Base-by-base conservation (phyloP, 1,140 invertebrate species). In the Babylonia areolata region DNA sequence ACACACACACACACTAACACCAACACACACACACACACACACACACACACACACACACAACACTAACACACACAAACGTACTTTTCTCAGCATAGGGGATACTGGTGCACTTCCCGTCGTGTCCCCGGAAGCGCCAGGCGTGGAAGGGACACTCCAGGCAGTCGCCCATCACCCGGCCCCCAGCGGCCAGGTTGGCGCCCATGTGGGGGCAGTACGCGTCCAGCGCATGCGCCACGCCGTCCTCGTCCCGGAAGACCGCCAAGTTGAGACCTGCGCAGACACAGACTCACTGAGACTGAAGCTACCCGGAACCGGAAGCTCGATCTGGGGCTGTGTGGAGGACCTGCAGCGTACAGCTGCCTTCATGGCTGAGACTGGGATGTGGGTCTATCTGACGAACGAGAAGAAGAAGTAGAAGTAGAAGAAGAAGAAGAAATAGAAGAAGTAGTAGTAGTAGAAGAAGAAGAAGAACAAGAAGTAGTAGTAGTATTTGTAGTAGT, bases 101-200 rank as follows among this genome's bases (percentile, higher is more conserved):
- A 71, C 95, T 94, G 0, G 95, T 94, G 90, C 97, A 97, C 71
- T 94, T 93, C 11, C 97, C 98, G 91, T 96, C 96, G 33, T 94
- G 93, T 0, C 96, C 97, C 37, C 95, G 94, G 93, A 98, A 98
- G 42, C 94, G 94, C 97, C 97, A 98, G 79, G 96, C 96, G 89
- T 98, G 97, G 94, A 98, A 98, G 0, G 97, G 97, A 92, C 98
- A 98, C 91, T 97, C 96, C 9, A 98, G 95, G 91, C 97, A 97
- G 86, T 93, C 90, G 81, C 97, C 96, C 0, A 96, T 96, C 42
- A 95, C 95, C 0, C 93, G 94, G 0, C 97, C 97, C 1, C 97
- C 97, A 20, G 96, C 95, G 0, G 95, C 97, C 91, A 98, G 95
- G 93, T 98, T 97, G 0, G 97, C 97, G 0, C 98, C 98, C 90